These are phyloP conservation scores for Griposia aprilina DNA, from an alignment of 2,888 invertebrate genomes.

Conservation along the genomic window DNA sequence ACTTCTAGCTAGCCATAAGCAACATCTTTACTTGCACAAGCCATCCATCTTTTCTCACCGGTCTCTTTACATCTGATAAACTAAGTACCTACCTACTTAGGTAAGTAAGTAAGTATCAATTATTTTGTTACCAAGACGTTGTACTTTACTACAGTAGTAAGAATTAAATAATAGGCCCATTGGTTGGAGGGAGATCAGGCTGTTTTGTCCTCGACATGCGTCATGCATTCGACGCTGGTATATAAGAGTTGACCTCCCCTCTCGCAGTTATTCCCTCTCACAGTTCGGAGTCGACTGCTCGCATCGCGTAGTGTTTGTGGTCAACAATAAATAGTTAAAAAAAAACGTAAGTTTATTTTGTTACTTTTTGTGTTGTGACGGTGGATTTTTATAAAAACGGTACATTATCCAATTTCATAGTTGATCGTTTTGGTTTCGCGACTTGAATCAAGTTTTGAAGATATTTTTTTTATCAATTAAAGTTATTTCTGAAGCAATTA, in stretches of 20 bases:
- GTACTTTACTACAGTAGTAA: slow-evolving; percentile 7
- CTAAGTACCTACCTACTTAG: neutral
- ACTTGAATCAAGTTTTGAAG: slow-evolving; percentile 11
- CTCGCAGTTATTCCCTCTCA: slow-evolving; percentile 75
- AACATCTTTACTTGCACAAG: neutral
- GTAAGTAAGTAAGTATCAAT: neutral
- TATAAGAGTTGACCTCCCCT: slow-evolving; percentile 79
- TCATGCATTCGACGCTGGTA: slow-evolving; percentile 72
- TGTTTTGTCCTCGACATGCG: slow-evolving; percentile 72
- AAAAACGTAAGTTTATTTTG: slow-evolving; percentile 76
- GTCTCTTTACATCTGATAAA: neutral
- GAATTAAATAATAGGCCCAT: slow-evolving; percentile 35
- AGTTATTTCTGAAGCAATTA: slow-evolving; percentile 11
- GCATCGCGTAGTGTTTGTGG: slow-evolving; percentile 67
- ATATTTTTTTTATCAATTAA: neutral
- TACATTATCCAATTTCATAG: neutral
- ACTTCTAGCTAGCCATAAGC: neutral
- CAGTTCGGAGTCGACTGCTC: slow-evolving; percentile 70
- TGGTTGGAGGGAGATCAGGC: slow-evolving; percentile 66
- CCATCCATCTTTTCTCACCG: neutral
- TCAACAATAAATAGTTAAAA: slow-evolving; percentile 63
- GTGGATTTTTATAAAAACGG: neutral
- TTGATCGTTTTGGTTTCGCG: slow-evolving; percentile 2
- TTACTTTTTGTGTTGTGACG: slow-evolving; percentile 21
- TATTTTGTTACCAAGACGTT: slow-evolving; percentile 11